Evolutionary conservation across 2,113 vertebrate species (phyloP).

Genomic region (Oreochromis spilurus): DNA sequence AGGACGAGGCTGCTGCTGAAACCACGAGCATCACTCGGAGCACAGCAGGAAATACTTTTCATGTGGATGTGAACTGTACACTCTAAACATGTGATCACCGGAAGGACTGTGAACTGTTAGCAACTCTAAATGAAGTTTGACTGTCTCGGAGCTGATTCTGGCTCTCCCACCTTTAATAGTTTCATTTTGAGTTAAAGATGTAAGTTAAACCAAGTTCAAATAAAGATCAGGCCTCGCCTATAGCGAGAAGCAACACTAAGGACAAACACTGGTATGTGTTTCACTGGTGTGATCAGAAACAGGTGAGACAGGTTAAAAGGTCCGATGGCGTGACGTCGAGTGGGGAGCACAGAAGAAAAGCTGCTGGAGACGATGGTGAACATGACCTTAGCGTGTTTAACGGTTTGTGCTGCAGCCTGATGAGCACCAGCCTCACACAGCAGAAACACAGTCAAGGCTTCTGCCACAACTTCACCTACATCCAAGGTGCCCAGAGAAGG

Average conservation of each 20-base stretch:
- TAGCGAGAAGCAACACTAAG: background rate
- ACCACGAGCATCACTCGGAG: background rate
- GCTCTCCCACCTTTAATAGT: background rate
- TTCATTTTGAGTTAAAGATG: background rate
- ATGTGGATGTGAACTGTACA: background rate
- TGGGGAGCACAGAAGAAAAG: background rate
- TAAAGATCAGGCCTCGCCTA: no score
- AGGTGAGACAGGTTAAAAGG: background rate
- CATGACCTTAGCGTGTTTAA: background rate
- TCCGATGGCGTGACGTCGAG: background rate
- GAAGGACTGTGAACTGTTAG: background rate
- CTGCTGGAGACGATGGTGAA: background rate
- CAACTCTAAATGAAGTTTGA: background rate
- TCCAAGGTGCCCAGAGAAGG: background rate
- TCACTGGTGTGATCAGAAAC: background rate
- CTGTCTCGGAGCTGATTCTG: background rate
- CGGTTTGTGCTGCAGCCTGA: background rate
- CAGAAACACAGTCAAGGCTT: background rate
- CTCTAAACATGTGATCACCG: background rate
- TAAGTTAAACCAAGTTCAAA: background rate
- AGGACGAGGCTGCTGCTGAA: slow-evolving; percentile 23
- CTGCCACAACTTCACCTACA: background rate
- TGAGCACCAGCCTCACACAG: background rate
- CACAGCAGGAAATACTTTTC: background rate
- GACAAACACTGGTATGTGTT: background rate